Evolutionary conservation across 2,113 vertebrate species (phyloP).

Genomic region (Cyprinus carpio): DNA sequence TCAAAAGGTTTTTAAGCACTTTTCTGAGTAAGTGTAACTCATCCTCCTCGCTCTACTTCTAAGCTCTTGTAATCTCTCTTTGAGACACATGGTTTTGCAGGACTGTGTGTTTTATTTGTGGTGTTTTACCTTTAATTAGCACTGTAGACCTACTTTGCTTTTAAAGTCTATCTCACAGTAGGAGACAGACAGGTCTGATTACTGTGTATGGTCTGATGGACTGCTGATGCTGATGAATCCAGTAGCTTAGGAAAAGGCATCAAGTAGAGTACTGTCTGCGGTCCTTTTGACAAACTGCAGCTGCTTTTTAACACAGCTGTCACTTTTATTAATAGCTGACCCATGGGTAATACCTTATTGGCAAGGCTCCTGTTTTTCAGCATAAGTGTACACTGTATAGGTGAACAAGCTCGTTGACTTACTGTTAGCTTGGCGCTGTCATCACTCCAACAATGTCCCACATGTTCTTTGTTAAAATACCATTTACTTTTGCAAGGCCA

Average conservation of each 20-base stretch:
- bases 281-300: conserved; percentile 21
- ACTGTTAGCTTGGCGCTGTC: neutral
- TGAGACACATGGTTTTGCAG: neutral
- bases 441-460: neutral
- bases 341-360: conserved; percentile 15
- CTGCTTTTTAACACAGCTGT: conserved; percentile 7
- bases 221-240: conserved; percentile 32
- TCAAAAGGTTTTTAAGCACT: neutral
- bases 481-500: neutral
- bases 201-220: conserved; percentile 15
- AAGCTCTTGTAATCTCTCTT: neutral
- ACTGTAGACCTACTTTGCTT: conserved; percentile 17
- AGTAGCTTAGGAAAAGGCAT: conserved; percentile 34
- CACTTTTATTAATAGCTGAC: neutral
- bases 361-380: neutral
- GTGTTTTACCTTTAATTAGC: neutral
- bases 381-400: neutral
- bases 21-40: neutral
- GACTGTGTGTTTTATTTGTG: neutral
- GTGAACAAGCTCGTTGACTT: conserved; percentile 1
- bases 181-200: neutral
- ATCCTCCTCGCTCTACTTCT: neutral
- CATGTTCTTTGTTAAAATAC: neutral
- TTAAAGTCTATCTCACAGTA: neutral
- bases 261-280: conserved; percentile 17